Conservation (phyloP, 2,888 invertebrate genomes). For the Drosophila tripunctata region DNA sequence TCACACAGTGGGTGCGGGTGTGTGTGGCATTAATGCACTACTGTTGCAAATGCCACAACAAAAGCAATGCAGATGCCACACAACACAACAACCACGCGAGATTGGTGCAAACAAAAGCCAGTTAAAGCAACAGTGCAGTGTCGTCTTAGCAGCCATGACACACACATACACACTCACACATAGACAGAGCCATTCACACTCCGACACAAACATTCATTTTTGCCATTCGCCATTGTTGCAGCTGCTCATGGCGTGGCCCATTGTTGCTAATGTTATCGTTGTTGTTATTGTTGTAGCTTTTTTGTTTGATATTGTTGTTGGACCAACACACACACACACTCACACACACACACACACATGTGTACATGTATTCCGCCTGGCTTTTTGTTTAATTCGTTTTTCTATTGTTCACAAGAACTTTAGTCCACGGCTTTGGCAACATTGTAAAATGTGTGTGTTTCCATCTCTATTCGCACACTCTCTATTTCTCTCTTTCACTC, state of each 20-base stretch:
- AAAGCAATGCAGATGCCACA: constrained; percentile 23
- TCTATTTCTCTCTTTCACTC: neutral
- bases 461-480: constrained; percentile 31
- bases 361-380: constrained; percentile 33
- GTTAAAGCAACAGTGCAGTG: constrained; percentile 65
- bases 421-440: constrained; percentile 72
- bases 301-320: constrained; percentile 30
- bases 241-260: constrained; percentile 56
- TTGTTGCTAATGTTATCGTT: constrained; percentile 53
- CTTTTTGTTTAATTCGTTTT: constrained; percentile 79
- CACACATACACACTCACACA: neutral
- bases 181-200: constrained; percentile 4
- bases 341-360: constrained; percentile 6
- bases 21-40: constrained; percentile 69
- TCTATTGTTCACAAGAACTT: constrained; percentile 78
- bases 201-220: constrained; percentile 42
- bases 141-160: constrained; percentile 38
- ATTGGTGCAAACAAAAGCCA: constrained; percentile 64
- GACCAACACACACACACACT: constrained; percentile 19
- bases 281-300: constrained; percentile 21
- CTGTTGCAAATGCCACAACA: constrained; percentile 58
- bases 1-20: constrained; percentile 10
- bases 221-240: constrained; percentile 67
- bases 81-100: constrained; percentile 26
- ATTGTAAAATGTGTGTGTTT: constrained; percentile 68